Conservation (phyloP, 2,113 vertebrate genomes). For the Symphodus melops region DNA sequence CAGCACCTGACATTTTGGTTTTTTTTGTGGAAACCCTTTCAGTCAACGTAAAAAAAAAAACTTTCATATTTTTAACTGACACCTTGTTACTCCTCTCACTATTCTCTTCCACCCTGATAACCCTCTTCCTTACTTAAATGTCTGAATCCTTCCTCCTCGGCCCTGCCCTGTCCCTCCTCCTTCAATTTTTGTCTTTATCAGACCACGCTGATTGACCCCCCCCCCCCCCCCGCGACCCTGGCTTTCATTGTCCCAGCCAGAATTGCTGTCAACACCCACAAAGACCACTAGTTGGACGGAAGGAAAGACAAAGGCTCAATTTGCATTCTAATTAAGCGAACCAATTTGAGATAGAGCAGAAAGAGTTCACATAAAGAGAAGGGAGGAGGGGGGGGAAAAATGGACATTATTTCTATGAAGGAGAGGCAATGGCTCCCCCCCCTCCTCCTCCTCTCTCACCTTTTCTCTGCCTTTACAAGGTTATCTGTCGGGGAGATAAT, state of each 20-base stretch:
- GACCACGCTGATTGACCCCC: conserved; percentile 52
- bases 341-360: conserved; percentile 50
- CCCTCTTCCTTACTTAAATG: not conserved
- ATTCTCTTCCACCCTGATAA: conserved; percentile 3
- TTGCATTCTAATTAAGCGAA: conserved; percentile 81
- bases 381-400: conserved; percentile 32
- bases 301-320: conserved; percentile 74
- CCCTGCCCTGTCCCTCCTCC: not conserved
- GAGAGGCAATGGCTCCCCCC: conserved; percentile 30
- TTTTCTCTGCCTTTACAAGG: conserved; percentile 82
- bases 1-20: conserved; percentile 18
- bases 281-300: conserved; percentile 52
- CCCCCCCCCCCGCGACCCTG: conserved; percentile 57
- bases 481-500: conserved; percentile 84
- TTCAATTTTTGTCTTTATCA: conserved; percentile 47
- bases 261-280: conserved; percentile 67
- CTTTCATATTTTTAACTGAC: not conserved
- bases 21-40: conserved; percentile 4
- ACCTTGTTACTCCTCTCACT: not conserved
- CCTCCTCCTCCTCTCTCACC: conserved; percentile 59
- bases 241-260: conserved; percentile 57
- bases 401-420: conserved; percentile 36
- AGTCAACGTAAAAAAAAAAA: not conserved
- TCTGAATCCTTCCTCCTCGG: not conserved
- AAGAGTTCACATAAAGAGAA: conserved; percentile 49